phyloP scores from a whole-genome alignment of 2,797 vertebrate species.

The Tapera naevia region DNA sequence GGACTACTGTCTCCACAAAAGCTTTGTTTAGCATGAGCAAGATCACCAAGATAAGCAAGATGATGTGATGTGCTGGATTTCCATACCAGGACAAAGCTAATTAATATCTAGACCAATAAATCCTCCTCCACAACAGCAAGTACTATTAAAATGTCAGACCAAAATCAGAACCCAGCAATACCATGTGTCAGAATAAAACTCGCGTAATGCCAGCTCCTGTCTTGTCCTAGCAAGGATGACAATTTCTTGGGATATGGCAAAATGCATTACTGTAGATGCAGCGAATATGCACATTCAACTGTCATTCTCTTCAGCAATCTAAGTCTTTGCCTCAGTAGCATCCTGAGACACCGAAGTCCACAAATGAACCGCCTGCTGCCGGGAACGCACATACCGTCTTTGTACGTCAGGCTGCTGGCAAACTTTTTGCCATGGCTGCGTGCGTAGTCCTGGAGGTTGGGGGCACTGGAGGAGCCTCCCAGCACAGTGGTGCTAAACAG shows the following conservation, averaged over 20 bases:
- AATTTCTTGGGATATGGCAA: not conserved
- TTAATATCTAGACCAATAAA: not conserved
- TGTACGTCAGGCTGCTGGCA: slow-evolving; percentile 92
- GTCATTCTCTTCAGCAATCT: not conserved
- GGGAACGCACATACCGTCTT: slow-evolving; percentile 93
- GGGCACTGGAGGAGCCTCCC: slow-evolving; percentile 98
- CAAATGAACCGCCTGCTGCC: not conserved
- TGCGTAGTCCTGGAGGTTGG: slow-evolving; percentile 99
- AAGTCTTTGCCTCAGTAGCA: not conserved
- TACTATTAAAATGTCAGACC: not conserved
- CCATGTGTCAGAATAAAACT: not conserved
- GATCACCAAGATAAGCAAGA: not conserved
- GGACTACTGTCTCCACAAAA: not conserved
- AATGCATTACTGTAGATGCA: not conserved
- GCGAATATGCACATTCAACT: not conserved
- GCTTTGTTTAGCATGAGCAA: not conserved
- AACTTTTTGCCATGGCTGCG: slow-evolving; percentile 98
- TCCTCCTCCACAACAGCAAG: not conserved
- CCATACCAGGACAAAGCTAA: not conserved
- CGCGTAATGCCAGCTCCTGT: not conserved
- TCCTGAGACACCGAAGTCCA: not conserved
- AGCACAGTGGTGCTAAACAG: slow-evolving; percentile 99
- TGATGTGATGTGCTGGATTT: not conserved
- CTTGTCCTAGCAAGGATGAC: not conserved
- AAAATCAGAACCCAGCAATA: not conserved